A percentile compares a stretch with the other conserved stretches of the same genome.
phyloP scores from a whole-genome alignment of 2,113 vertebrate genomes.

The Cryptomyrus ogoouensis region DNA sequence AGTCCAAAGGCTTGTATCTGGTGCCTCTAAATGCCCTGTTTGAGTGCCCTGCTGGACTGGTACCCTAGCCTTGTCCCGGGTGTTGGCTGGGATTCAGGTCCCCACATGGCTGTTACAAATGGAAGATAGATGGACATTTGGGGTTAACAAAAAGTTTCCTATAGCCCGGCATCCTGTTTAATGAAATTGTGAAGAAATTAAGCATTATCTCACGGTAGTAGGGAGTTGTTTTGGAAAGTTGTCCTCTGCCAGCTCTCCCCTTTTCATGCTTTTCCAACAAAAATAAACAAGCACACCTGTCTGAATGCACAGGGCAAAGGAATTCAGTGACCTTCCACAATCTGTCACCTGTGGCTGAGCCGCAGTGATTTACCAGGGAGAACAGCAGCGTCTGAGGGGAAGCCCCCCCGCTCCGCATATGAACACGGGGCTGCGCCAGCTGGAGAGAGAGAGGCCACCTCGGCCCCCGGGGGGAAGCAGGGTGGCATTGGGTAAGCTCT shows the following conservation, averaged over 20 bases:
- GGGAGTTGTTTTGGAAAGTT: neutral
- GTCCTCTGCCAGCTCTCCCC: neutral
- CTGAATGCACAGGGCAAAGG: neutral
- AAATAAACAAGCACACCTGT: neutral
- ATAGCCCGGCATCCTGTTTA: neutral
- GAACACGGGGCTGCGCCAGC: neutral
- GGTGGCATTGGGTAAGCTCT: neutral
- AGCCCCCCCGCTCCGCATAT: neutral
- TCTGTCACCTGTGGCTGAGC: neutral
- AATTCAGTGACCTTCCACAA: neutral
- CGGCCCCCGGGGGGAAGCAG: neutral
- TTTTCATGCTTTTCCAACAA: neutral
- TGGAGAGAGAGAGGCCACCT: neutral
- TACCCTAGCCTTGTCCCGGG: neutral
- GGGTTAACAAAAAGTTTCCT: neutral
- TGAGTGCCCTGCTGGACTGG: neutral
- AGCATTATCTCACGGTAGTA: neutral
- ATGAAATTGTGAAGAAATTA: neutral
- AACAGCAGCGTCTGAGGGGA: neutral
- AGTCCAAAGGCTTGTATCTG: neutral
- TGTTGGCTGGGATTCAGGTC: neutral
- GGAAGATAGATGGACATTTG: neutral
- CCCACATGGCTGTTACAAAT: neutral
- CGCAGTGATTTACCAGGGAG: neutral
- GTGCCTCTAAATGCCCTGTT: neutral